phyloP scores from a whole-genome alignment of 2,113 vertebrate species.

The Aepyceros melampus region DNA sequence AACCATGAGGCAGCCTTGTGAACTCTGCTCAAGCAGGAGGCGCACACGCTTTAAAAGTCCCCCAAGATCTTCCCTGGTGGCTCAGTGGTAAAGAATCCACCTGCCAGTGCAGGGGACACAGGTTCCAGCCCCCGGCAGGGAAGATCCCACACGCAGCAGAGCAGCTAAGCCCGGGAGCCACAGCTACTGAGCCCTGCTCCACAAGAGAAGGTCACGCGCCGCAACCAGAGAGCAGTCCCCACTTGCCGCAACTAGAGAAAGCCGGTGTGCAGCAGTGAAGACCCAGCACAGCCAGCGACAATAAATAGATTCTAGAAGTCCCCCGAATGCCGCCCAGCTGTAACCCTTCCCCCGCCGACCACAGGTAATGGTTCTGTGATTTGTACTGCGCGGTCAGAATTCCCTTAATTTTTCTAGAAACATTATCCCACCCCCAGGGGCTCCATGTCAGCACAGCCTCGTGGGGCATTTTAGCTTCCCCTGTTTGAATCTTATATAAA shows the following conservation, averaged over 20 bases:
- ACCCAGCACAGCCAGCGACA: background rate
- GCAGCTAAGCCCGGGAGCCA: background rate
- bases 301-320: background rate
- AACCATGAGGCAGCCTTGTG: rapidly evolving
- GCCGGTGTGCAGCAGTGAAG: background rate
- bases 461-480: background rate
- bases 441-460: background rate
- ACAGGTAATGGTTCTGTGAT: too few relatives aligned
- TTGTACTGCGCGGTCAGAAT: background rate
- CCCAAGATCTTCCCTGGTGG: background rate
- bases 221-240: background rate
- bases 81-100: background rate
- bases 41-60: background rate
- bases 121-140: background rate
- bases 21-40: too few relatives aligned
- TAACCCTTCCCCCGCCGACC: background rate
- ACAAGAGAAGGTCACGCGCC: rapidly evolving
- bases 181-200: background rate
- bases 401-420: background rate
- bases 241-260: background rate
- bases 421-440: background rate
- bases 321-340: too few relatives aligned
- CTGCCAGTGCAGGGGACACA: background rate
- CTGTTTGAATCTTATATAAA: background rate
- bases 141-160: background rate